These are phyloP conservation scores for Calosoma granatense DNA, from an alignment of 1,140 invertebrate species.

Conservation along the genomic window DNA sequence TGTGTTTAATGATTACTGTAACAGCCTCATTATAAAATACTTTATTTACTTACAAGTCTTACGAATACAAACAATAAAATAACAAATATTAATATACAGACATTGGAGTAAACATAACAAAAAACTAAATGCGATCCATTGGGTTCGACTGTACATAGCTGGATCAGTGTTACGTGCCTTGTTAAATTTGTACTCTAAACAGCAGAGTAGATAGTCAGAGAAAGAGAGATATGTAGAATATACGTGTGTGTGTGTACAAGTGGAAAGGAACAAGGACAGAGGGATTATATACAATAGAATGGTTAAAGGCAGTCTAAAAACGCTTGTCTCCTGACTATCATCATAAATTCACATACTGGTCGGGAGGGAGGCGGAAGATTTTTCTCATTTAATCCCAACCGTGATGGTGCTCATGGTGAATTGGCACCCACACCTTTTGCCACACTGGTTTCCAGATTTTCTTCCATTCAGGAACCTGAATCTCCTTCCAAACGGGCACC, in stretches of 20 bases:
- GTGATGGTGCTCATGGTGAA: slow-evolving; percentile 38
- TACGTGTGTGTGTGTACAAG: not conserved
- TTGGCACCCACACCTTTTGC: slow-evolving; percentile 47
- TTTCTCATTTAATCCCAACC: slow-evolving; percentile 55
- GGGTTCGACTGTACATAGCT: not conserved
- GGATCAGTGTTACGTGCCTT: not conserved
- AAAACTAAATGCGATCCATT: not conserved
- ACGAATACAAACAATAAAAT: not conserved
- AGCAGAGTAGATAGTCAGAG: not conserved
- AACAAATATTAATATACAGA: not conserved
- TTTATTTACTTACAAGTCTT: not conserved
- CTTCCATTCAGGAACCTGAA: slow-evolving; percentile 60
- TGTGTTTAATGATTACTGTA: too few relatives aligned
- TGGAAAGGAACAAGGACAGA: not conserved
- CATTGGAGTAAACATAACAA: not conserved
- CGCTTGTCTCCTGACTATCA: not conserved
- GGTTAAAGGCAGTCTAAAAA: not conserved
- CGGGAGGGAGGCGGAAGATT: too few relatives aligned
- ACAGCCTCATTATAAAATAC: not conserved
- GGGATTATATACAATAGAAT: not conserved
- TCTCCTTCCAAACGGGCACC: slow-evolving; percentile 54
- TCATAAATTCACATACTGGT: not conserved
- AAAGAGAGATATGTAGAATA: not conserved
- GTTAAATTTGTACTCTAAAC: not conserved
- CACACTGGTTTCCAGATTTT: slow-evolving; percentile 57